Base-by-base conservation (phyloP, 2,888 invertebrate species). In the Timandra comae region DNA sequence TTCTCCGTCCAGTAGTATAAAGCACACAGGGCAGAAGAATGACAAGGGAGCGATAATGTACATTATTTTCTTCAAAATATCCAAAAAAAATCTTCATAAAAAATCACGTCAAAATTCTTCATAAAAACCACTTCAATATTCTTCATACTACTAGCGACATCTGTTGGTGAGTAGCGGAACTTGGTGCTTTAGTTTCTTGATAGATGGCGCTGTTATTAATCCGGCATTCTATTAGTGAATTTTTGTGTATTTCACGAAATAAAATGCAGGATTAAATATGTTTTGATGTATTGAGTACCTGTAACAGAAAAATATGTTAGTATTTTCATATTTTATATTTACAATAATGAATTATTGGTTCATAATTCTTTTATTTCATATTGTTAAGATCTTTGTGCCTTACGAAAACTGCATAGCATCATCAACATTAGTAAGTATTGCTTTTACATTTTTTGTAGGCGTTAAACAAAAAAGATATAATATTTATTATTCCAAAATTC, bases 1-100 rank as follows among this genome's bases (percentile, higher is more conserved):
- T 95, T 96, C 96, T 96, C 96, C 96, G 96, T 96, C 96, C 96
- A 96, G 96, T 95, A 77, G 92, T 90, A 74, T 84, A 72, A 33
- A 86, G 84, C 74, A 88, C 86, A 87, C 95, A 92, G 93, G 93
- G 95, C 93, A 90, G 89, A 91, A 92, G 94, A 96, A 94, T 96
- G 96, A 96, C 92, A 96, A 96, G 96, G 96, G 94, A 82, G 79
- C 88, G 87, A 56, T 63, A 40, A 56, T 52, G 46, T 63, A 71
- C 68, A 49, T 42, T 48, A 35, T 28, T 27, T 24, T 33, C 22
- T 35, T 32, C 33, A 7, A 11, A 19, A 3, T 52, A 63, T 22
- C 3, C 6, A 3, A 7, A 26, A 33, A 28, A 2, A 7, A 21
- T 23, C 11, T 9, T 31, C 12, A 2, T 29, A 22, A 2, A 3